Evolutionary conservation across 2,113 vertebrate species (phyloP).

Genomic region (Globicephala melas): DNA sequence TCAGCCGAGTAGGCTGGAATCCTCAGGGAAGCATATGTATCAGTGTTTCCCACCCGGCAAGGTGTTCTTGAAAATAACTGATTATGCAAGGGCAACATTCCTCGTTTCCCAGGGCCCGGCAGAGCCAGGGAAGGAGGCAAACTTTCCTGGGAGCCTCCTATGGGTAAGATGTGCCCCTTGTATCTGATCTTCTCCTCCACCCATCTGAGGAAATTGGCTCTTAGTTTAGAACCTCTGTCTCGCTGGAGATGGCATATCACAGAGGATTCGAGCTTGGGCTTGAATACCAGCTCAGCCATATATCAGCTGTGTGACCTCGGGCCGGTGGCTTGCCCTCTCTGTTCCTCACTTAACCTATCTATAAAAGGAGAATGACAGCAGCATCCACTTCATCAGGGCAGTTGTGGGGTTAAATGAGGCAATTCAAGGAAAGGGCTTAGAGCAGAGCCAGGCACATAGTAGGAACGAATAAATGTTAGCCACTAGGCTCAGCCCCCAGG

Average conservation of each 20-base stretch:
- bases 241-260: fast-evolving
- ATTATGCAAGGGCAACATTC: not conserved
- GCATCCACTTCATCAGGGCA: fast-evolving
- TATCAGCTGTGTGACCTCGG: not conserved
- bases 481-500: fast-evolving
- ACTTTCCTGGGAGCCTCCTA: too few species aligned
- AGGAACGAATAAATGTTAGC: fast-evolving
- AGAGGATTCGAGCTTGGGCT: not conserved
- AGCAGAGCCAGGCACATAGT: fast-evolving
- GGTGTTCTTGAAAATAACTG: not conserved
- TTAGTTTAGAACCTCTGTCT: fast-evolving
- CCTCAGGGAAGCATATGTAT: not conserved
- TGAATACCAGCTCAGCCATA: not conserved
- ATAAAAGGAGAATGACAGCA: fast-evolving
- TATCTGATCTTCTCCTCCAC: too few species aligned
- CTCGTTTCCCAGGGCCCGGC: not conserved
- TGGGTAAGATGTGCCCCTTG: not conserved
- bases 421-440: fast-evolving
- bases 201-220: fast-evolving
- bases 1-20: fast-evolving
- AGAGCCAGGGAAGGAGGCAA: not conserved
- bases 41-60: fast-evolving
- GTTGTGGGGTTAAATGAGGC: fast-evolving
- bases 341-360: not conserved
- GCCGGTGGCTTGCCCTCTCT: not conserved